Evolutionary conservation across 2,888 invertebrate genomes (phyloP).

Genomic region (Leucania comma): DNA sequence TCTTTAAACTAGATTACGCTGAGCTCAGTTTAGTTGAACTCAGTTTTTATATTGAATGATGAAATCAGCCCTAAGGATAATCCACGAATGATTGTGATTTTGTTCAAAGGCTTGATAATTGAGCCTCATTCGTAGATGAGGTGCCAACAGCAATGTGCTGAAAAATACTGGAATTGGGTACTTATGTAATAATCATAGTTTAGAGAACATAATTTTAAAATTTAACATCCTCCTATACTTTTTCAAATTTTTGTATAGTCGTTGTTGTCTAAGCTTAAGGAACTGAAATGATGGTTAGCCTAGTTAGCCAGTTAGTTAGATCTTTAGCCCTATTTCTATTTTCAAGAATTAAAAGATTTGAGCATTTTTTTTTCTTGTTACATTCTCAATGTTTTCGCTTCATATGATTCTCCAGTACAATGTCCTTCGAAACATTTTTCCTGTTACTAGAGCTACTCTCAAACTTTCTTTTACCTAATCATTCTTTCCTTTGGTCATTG

Average conservation of each 20-base stretch:
- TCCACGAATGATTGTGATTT: not conserved
- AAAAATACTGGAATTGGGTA: not conserved
- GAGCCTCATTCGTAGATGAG: not conserved
- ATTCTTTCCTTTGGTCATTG: not conserved
- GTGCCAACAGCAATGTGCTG: not conserved
- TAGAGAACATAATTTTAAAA: too few relatives aligned
- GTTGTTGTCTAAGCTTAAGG: too few relatives aligned
- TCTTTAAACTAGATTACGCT: too few relatives aligned
- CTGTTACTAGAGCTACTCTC: not conserved
- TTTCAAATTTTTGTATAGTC: too few relatives aligned
- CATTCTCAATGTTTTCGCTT: not conserved
- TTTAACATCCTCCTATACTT: too few relatives aligned
- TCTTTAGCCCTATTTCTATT: too few relatives aligned
- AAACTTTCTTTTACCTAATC: slow-evolving; percentile 1
- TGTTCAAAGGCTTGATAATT: not conserved
- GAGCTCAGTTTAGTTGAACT: too few relatives aligned
- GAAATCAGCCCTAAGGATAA: too few relatives aligned
- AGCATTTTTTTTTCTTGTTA: not conserved
- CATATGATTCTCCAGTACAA: not conserved
- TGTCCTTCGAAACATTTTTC: not conserved
- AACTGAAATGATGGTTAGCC: too few relatives aligned
- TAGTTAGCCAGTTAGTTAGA: too few relatives aligned
- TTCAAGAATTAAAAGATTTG: too few relatives aligned
- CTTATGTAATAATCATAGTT: not conserved
- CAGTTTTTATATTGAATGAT: too few relatives aligned